phyloP scores from a whole-genome alignment of 2,888 invertebrate genomes.

The Hymenopus coronatus region DNA sequence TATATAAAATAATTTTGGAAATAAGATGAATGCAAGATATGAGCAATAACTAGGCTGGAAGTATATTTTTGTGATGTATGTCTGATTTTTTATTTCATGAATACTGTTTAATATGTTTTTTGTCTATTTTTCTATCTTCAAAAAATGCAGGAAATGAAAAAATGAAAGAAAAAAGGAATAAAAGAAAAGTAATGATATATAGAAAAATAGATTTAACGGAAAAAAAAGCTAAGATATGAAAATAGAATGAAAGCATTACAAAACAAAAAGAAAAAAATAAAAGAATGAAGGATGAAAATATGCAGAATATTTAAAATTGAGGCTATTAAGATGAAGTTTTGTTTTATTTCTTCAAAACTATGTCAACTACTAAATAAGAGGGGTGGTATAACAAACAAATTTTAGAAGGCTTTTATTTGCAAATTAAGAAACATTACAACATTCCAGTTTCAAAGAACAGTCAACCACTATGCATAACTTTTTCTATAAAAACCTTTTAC shows the following conservation, averaged over 20 bases:
- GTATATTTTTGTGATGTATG: too few relatives aligned
- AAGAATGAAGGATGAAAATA: background rate
- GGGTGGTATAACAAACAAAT: background rate
- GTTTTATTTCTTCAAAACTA: background rate
- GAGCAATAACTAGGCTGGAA: too few relatives aligned
- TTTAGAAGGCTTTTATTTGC: constrained; percentile 17
- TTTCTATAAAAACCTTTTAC: background rate
- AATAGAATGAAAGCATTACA: background rate
- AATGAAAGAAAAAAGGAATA: background rate
- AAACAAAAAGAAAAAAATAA: too few relatives aligned
- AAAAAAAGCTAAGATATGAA: background rate
- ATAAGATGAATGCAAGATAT: too few relatives aligned
- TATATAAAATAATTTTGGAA: too few relatives aligned
- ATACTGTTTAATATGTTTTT: too few relatives aligned
- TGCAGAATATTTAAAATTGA: background rate
- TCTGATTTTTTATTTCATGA: too few relatives aligned
- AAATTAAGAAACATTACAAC: constrained; percentile 3
- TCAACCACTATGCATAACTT: background rate
- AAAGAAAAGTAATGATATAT: too few relatives aligned
- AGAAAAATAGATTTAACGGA: background rate
- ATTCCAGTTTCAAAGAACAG: background rate
- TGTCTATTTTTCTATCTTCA: too few relatives aligned
- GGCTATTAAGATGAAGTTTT: background rate
- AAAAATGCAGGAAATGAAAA: background rate
- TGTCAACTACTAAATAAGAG: background rate